Evolutionary conservation across 1,140 invertebrate species (phyloP), one percentile per base, ranked within the genome.

Genomic region (Zaprionus capensis): DNA sequence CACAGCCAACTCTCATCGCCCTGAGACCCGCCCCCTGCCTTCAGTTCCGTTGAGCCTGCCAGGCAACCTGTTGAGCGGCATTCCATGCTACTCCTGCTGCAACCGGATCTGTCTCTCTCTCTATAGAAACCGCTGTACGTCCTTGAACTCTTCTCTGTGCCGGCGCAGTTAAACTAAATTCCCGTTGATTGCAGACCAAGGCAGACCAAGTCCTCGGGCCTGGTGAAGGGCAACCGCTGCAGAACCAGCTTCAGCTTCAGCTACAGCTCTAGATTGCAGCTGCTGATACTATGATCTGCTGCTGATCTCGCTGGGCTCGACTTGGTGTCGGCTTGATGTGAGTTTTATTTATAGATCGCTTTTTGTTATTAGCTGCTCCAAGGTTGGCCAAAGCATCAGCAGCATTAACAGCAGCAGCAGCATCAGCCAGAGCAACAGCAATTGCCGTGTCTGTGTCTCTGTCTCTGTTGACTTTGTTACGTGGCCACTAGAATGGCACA

Each of bases 301-400:
- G 77, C 84, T 68, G 83, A 74, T 75, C 81, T 72, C 85, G 68
- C 46, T 66, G 51, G 41, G 41, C 49, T 65, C 31, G 57, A 49
- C 5, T 34, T 34, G 31, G 61, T 51, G 28, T 51, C 2, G 41
- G n/a, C n/a, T 46, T 46, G 41, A 46, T 31, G 28, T 59, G 22
- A 57, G 41, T n/a, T 71, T 84, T 88, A 88, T 88, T 88, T 90
- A 84, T 88, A 88, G 84, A 88, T 74, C 78, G 76, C 73, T 84
- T 69, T 59, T 64, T 46, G 61, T 66, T 73, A 90, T 88, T 85
- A 82, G 81, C 85, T 68, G 76, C 51, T 46, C 41, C 81, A 83
- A 81, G 78, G 81, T 83, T 88, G 84, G 70, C 85, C 84, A 87
- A 90, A 88, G 80, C 84, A 80, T 57, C 46, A 65, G 46, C 57